Evolutionary conservation across 2,113 vertebrate genomes (phyloP).

Genomic region (Hystrix cristata): DNA sequence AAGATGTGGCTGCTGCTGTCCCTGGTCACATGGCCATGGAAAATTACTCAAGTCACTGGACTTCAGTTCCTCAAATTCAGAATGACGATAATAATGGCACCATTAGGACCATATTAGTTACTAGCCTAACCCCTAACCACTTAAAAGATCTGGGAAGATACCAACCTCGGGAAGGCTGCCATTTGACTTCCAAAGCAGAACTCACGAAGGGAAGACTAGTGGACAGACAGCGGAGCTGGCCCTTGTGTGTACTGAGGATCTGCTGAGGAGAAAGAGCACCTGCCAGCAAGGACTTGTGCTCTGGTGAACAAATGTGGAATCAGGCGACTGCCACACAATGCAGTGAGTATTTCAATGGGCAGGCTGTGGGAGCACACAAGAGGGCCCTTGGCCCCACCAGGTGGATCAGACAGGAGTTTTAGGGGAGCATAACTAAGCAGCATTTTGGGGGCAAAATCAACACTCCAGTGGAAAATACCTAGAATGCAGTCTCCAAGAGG

Average conservation of each 20-base stretch:
- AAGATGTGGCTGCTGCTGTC: slow-evolving; percentile 11
- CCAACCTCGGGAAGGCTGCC: not conserved
- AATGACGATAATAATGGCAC: slow-evolving; percentile 6
- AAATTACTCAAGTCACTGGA: not conserved
- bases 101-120: not conserved
- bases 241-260: not conserved
- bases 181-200: slow-evolving; percentile 31
- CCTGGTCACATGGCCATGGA: not conserved
- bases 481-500: slow-evolving; percentile 29
- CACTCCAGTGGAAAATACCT: not conserved
- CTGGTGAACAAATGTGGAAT: not conserved
- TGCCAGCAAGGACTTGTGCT: not conserved
- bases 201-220: not conserved
- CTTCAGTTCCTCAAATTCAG: slow-evolving; percentile 28
- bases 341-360: not conserved
- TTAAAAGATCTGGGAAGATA: slow-evolving; percentile 3
- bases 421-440: not conserved
- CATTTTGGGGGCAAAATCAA: not conserved
- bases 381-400: not conserved
- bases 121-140: not conserved
- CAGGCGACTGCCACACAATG: not conserved
- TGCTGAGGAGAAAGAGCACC: not conserved
- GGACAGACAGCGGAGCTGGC: not conserved
- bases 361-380: not conserved
- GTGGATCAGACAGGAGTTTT: not conserved